These are phyloP conservation scores for Coendou prehensilis DNA, from an alignment of 2,797 vertebrate genomes.

Conservation along the genomic window DNA sequence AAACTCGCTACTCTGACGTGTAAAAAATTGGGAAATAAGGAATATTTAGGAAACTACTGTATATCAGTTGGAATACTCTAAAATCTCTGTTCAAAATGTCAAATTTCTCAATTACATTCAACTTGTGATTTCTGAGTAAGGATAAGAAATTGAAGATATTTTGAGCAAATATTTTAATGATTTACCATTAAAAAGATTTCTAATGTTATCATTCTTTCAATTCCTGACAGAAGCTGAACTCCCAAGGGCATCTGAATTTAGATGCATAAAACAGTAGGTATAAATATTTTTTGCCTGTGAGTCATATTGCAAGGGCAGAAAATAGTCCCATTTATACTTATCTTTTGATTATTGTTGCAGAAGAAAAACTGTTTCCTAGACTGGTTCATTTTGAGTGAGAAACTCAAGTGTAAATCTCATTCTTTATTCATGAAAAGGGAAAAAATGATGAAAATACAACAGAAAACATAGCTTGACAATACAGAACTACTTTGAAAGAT, in stretches of 20 bases:
- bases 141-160: neutral
- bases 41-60: neutral
- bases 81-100: slow-evolving; percentile 42
- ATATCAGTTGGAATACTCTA: neutral
- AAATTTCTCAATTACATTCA: neutral
- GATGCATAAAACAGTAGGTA: slow-evolving; percentile 25
- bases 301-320: slow-evolving; percentile 65
- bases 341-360: neutral
- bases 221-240: neutral
- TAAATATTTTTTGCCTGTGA: slow-evolving; percentile 69
- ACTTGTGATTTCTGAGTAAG: neutral
- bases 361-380: neutral
- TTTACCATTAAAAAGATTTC: slow-evolving; percentile 33
- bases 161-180: slow-evolving; percentile 61
- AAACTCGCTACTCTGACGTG: neutral
- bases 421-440: slow-evolving; percentile 39
- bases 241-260: slow-evolving; percentile 57
- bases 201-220: neutral
- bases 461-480: neutral
- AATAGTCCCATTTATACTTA: neutral
- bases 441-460: slow-evolving; percentile 39
- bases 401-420: neutral
- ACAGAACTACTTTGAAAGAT: neutral
- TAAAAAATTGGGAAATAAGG: neutral
- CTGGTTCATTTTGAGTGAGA: neutral